phyloP scores from a whole-genome alignment of 1,140 invertebrate species.

The Hylyphantes graminicola region DNA sequence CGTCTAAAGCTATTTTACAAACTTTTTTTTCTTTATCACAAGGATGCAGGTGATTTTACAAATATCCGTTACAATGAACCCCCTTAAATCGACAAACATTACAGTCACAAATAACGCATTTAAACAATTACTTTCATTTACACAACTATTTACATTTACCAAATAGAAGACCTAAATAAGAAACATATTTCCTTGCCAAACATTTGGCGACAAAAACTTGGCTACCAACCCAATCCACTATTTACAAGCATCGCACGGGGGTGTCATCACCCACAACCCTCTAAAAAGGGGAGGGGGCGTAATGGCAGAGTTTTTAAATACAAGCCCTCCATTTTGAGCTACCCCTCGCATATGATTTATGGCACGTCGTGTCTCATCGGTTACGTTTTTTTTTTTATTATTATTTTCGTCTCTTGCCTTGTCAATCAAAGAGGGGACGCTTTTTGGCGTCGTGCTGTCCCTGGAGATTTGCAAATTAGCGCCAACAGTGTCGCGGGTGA shows the following conservation, averaged over 20 bases:
- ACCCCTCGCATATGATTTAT: constrained; percentile 42
- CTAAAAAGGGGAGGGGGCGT: neutral
- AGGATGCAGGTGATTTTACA: too few relatives aligned
- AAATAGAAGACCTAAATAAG: too few relatives aligned
- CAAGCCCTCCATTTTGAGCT: constrained; percentile 42
- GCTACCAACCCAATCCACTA: neutral
- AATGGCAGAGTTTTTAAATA: constrained; percentile 17
- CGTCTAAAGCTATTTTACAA: too few relatives aligned
- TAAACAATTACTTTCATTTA: too few relatives aligned
- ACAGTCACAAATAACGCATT: too few relatives aligned
- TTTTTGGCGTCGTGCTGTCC: neutral
- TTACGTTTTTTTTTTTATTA: constrained; percentile 3
- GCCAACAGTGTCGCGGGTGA: neutral
- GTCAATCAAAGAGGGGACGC: constrained; percentile 22
- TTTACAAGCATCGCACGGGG: neutral
- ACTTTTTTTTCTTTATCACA: too few relatives aligned
- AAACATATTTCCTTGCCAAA: too few relatives aligned
- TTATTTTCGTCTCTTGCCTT: constrained; percentile 15
- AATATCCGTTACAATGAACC: too few relatives aligned
- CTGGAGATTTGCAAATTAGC: constrained; percentile 34
- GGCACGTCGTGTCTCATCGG: constrained; percentile 16
- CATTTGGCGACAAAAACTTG: too few relatives aligned
- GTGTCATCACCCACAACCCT: constrained; percentile 8
- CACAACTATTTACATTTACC: too few relatives aligned
- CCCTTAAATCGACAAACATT: too few relatives aligned